Evolutionary conservation across 2,113 vertebrate genomes (phyloP).

Genomic region (Hypocryptadius cinnamomeus): DNA sequence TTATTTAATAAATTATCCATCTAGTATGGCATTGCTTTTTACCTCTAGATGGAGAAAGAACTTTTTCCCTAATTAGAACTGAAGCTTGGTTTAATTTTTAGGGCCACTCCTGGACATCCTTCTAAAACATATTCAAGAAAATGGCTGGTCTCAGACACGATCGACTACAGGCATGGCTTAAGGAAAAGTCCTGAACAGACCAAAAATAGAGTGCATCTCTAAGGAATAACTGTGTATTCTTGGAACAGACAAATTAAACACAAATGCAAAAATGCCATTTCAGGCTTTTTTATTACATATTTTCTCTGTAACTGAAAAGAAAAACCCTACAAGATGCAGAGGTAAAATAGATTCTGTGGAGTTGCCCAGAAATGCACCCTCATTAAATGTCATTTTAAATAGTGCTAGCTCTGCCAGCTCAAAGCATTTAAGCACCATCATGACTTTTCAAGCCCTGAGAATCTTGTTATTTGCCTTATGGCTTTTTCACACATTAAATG

Average conservation of each 20-base stretch:
- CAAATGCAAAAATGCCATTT: neutral
- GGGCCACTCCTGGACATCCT: neutral
- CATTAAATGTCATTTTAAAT: conserved; percentile 47
- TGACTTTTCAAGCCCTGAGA: conserved; percentile 41
- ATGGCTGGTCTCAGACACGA: neutral
- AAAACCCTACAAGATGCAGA: neutral
- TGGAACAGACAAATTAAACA: neutral
- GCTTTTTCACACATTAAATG: conserved; percentile 48
- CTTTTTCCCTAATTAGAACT: neutral
- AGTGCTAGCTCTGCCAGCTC: conserved; percentile 7
- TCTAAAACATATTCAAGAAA: neutral
- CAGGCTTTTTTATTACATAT: neutral
- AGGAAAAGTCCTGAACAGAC: neutral
- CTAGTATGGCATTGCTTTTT: neutral
- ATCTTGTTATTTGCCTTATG: conserved; percentile 50
- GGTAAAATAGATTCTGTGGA: conserved; percentile 21
- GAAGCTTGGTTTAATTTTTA: neutral
- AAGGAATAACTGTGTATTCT: neutral
- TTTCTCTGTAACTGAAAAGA: neutral
- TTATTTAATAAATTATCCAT: neutral
- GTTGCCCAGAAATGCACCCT: conserved; percentile 34
- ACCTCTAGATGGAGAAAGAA: neutral
- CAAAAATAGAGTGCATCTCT: neutral
- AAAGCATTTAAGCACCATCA: conserved; percentile 13
- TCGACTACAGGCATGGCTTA: neutral